Evolutionary conservation across 2,888 invertebrate genomes (phyloP), one percentile per base, ranked within the genome.

Genomic region (Campopleginae sp.): DNA sequence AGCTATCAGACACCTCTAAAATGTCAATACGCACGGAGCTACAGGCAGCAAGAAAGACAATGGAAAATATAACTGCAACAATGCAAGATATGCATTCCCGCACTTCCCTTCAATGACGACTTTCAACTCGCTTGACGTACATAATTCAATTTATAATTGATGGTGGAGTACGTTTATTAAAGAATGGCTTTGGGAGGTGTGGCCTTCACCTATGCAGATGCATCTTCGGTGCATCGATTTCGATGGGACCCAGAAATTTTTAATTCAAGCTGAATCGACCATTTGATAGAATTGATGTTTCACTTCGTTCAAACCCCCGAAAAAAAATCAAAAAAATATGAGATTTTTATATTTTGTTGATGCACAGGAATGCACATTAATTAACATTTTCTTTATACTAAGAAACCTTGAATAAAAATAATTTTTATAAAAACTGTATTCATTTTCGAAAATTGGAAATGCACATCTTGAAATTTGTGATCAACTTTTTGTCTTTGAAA

Each of bases 71-170:
- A 71, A 80, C 46, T 42, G 46, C 54, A 71, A 44, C 68, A 71
- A 76, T 63, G 33, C 42, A 33, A 46, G 23, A 63, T n/a, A n/a
- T 42, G 23, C 7, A 54, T 61, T 68, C 72, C 38, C 42, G 54
- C 38, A 38, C 1, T 31, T 33, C 12, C 17, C 23, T 27, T 31
- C 5, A 66, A 76, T 65, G 76, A 76, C 61, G 76, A 77, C 38
- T 71, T 61, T 42, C 61, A 74, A 79, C 68, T 83, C 75, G 51
- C 75, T 83, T 23, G 77, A 65, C 77, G 65, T 65, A 44, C 65
- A 76, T 77, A 61, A 75, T 66, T 48, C 38, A 63, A 66, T 68
- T 80, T 58, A 77, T 66, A 77, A 80, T 79, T 83, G 61, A 83
- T 80, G 72, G 61, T 33, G 54, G 31, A 84, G 84, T 66, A 72